These are phyloP conservation scores for Aythya baeri DNA, from an alignment of 2,113 vertebrate species.

Conservation along the genomic window DNA sequence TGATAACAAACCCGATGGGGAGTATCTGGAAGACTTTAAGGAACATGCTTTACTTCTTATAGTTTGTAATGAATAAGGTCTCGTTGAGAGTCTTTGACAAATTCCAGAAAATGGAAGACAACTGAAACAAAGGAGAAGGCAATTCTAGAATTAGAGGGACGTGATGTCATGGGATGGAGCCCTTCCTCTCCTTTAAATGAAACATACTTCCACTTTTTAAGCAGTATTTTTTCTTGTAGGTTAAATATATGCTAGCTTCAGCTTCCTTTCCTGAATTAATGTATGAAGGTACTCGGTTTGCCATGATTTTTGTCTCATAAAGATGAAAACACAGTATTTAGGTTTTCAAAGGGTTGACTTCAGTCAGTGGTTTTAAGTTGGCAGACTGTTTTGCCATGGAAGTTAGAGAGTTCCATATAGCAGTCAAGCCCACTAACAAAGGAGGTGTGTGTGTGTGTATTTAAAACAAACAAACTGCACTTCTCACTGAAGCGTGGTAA, in stretches of 20 bases:
- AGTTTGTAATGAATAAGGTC: background rate
- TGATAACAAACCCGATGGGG: background rate
- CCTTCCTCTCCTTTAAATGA: background rate
- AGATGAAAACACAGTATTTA: background rate
- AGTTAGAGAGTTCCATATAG: background rate
- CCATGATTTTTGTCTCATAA: background rate
- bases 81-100: fast-evolving
- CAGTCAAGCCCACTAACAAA: background rate
- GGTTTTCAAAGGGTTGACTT: background rate
- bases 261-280: background rate
- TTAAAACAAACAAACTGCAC: background rate
- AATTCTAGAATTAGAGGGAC: background rate
- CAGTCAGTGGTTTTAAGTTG: background rate
- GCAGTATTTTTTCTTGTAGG: background rate
- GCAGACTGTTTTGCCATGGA: background rate
- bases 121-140: background rate
- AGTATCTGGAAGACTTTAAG: background rate
- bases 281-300: background rate
- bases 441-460: background rate
- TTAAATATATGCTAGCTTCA: background rate
- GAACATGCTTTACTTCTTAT: background rate
- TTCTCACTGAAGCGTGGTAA: background rate
- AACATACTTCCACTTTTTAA: background rate
- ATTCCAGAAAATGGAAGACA: background rate
- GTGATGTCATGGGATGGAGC: background rate